A percentile compares a stretch with the other conserved stretches of the same genome.
Conservation (phyloP, 2,113 vertebrate genomes). For the Lipotes vexillifer region DNA sequence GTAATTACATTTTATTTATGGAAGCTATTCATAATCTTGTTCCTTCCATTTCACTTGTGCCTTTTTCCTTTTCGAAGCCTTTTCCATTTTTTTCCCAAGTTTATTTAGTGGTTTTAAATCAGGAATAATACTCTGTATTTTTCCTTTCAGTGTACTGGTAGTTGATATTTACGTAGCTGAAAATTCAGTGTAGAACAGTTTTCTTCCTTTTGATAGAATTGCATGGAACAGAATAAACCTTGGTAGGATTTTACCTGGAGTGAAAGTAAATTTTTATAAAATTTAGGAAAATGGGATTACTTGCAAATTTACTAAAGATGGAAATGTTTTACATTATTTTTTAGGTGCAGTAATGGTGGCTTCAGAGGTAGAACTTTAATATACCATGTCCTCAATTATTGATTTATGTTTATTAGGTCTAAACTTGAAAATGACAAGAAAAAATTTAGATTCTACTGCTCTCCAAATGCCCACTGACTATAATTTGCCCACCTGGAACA, state of each 20-base stretch:
- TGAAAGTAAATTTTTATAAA: conserved; percentile 21
- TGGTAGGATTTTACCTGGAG: background rate
- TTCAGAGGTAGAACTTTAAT: background rate
- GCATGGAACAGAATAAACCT: background rate
- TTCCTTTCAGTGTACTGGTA: background rate
- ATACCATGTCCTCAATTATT: background rate
- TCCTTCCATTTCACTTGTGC: background rate
- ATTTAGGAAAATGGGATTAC: background rate
- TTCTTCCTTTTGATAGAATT: background rate
- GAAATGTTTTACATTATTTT: background rate
- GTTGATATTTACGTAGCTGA: conserved; percentile 16
- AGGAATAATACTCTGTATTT: background rate
- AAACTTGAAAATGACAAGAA: conserved; percentile 1
- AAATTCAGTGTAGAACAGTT: conserved; percentile 3
- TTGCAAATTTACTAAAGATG: background rate
- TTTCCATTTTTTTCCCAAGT: background rate
- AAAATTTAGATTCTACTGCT: background rate
- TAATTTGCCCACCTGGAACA: background rate
- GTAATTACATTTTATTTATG: conserved; percentile 25
- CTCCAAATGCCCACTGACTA: background rate
- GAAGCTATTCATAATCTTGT: background rate
- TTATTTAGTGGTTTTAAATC: conserved; percentile 29
- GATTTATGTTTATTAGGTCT: background rate
- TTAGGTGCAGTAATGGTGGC: background rate
- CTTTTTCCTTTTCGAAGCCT: background rate